Base-by-base conservation (phyloP, 2,888 invertebrate genomes). In the Colletes collaris region DNA sequence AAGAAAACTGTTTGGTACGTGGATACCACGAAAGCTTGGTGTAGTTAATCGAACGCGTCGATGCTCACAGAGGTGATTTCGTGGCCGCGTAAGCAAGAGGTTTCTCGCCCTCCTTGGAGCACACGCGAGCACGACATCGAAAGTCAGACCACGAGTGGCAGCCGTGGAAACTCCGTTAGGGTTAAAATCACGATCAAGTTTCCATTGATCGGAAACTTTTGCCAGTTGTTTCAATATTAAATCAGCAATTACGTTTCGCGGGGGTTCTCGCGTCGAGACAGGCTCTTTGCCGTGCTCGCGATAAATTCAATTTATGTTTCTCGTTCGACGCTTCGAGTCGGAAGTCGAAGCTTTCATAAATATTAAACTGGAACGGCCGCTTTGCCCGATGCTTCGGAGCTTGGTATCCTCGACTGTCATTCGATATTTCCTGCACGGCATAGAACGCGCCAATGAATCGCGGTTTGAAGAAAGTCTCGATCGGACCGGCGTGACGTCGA, bases 31-130 rank as follows among this genome's bases (percentile, higher is more conserved):
- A 16, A 81, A 71, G 63, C 64, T 65, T 56, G 60, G 67, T 64
- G 62, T 71, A 83, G 85, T 82, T 91, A 91, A 85, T 91, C 90
- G 81, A 89, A 91, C 84, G 89, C 88, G 78, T 84, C 74, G 71
- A 90, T 87, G 79, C 89, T 87, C 50, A 81, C 80, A 55, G 84
- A 85, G 67, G 77, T 79, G 67, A 86, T 85, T 77, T 79, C 75
- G 67, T 80, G 66, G 65, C 74, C 79, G 67, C 79, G 76, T 81
- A 84, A 87, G 88, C 84, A 86, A 83, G 76, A 83, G 80, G 74
- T 78, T 88, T 78, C 77, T 78, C 81, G 44, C 75, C 77, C 69
- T 81, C 68, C 37, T 37, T 3, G 35, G 46, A 10, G 46, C 8
- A 52, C 58, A 79, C 67, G 69, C 70, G 68, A 76, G 50, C 72